Evolutionary conservation across 2,113 vertebrate species (phyloP).

Genomic region (Zingel zingel): DNA sequence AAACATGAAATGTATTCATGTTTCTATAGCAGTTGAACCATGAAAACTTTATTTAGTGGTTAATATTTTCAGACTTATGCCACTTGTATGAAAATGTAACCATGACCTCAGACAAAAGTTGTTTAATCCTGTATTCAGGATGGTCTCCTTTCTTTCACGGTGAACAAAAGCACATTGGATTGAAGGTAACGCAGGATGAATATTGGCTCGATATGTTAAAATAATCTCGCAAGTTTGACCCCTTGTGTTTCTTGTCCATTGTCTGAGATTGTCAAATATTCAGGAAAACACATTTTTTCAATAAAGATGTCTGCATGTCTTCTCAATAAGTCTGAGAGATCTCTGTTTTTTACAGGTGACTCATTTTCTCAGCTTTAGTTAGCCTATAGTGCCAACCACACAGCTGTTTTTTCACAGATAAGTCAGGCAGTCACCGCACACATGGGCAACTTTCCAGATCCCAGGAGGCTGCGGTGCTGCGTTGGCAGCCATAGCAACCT

Average conservation of each 20-base stretch:
- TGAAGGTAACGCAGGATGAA: conserved; percentile 3
- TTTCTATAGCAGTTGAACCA: background rate
- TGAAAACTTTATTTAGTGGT: background rate
- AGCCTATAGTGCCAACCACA: background rate
- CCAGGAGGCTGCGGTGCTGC: conserved; percentile 54
- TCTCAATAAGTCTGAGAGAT: background rate
- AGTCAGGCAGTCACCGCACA: conserved; percentile 21
- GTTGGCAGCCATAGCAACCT: conserved; percentile 46
- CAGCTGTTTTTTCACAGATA: conserved; percentile 31
- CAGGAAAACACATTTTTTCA: background rate
- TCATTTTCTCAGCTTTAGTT: background rate
- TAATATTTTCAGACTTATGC: background rate
- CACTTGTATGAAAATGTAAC: background rate
- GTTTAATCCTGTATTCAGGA: background rate
- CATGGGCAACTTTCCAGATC: conserved; percentile 42
- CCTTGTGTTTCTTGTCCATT: background rate
- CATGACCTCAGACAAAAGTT: background rate
- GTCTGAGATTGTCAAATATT: background rate
- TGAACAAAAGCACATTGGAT: background rate
- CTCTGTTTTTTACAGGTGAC: background rate
- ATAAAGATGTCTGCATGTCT: background rate
- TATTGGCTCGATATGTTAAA: background rate
- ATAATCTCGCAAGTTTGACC: background rate
- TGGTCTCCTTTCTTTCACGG: background rate
- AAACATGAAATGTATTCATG: background rate